Base-by-base conservation (phyloP, 1,140 invertebrate species). In the Aplysia californica region DNA sequence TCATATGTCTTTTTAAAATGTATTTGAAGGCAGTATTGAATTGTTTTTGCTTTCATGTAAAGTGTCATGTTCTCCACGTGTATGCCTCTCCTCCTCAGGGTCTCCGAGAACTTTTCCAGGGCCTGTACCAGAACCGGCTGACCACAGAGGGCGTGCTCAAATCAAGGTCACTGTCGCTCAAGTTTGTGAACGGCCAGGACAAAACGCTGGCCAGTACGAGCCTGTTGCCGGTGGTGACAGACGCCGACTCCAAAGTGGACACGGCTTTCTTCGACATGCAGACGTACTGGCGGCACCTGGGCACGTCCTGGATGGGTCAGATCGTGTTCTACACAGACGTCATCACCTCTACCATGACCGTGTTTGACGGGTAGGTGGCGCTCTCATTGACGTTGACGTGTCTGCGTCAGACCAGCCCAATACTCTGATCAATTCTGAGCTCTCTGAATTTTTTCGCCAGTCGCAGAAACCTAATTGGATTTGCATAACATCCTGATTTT, bases 271-370 rank as follows among this genome's bases (percentile, higher is more conserved):
- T 95, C 89, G 93, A 96, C 90, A 93, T 94, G 85, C 90, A 56
- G 79, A 69, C 55, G 10, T 89, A 88, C 80, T 84, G 79, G 81
- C 73, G 76, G 0, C 94, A 95, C 88, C 90, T 98, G 18, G 92
- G 92, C 78, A 94, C 95, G 0, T 91, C 92, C 70, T 86, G 92
- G 38, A 86, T 98, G 26, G 97, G 97, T 6, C 93, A 94, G 29
- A 90, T 96, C 38, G 92, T 97, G 0, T 92, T 98, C 74, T 97
- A 95, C 91, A 91, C 93, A 33, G 95, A 96, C 76, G 91, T 96
- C 33, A 89, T 97, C 73, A 92, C 93, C 23, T 94, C 94, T 3
- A 95, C 96, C 0, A 95, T 96, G 92, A 83, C 93, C 68, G 87
- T 96, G 6, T 90, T 94, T 44, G 90, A 92, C 67, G 92, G 92